Evolutionary conservation across 2,797 vertebrate species (phyloP), one percentile per base, ranked within the genome.

Genomic region (Tapera naevia): DNA sequence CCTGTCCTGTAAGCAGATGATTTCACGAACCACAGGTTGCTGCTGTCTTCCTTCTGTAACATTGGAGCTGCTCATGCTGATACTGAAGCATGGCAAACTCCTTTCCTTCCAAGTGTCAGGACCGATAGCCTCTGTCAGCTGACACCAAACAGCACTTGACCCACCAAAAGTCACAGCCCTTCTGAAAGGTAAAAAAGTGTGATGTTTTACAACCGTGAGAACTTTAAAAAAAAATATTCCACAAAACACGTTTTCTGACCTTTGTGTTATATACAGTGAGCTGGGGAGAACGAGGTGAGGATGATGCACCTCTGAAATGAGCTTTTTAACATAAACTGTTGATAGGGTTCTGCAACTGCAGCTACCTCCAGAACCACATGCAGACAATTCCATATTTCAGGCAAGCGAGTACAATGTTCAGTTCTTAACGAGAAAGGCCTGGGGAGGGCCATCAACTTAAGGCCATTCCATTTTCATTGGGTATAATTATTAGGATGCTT

Each of bases 221-320:
- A 43, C 11, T 11, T 57, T 9, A 2, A 4, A 33, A 41, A 41
- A 50, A 48, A 23, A 48, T 4, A 39, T 1, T 39, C 17, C 57
- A 19, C 28, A 62, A 73, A 89, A 57, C 6, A 0, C 18, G 5
- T 51, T 91, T 72, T 72, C 48, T 69, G 33, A 80, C 27, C 18
- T 88, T 90, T 70, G 37, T 0, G 0, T 43, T 58, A 11, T 16
- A 8, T 45, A 28, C 5, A 8, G 28, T 8, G 1, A 45, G 35
- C 60, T 45, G 33, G 11, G 25, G 74, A 67, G 37, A 67, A 91
- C 17, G 60, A 43, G 14, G 32, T 86, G 33, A 53, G 66, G 11
- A 14, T 43, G 30, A 3, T 27, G 4, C 14, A 24, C 17, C 32
- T 78, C 28, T 41, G 19, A 70, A 76, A 70, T 8, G 2, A 53